phyloP scores from a whole-genome alignment of 2,113 vertebrate genomes.

The Sprattus sprattus region DNA sequence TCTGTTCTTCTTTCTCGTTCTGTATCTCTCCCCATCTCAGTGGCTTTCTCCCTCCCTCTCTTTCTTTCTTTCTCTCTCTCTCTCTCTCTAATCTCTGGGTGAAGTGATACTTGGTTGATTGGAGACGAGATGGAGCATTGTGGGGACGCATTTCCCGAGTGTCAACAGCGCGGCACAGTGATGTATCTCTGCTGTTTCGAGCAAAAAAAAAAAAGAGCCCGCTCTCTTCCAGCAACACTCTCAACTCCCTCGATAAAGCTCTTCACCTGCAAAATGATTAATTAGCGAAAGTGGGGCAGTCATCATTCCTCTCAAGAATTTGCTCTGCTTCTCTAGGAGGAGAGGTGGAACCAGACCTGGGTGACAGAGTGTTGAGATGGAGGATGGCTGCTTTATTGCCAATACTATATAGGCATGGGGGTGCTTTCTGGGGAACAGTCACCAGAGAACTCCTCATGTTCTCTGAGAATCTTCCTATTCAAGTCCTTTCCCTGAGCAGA shows the following conservation, averaged over 20 bases:
- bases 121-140: conserved; percentile 23
- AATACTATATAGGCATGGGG: not conserved
- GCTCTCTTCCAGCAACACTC: conserved; percentile 17
- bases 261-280: conserved; percentile 53
- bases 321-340: conserved; percentile 42
- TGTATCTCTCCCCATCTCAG: not conserved
- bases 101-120: conserved; percentile 22
- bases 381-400: not conserved
- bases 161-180: conserved; percentile 39
- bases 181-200: conserved; percentile 40
- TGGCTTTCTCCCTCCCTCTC: not conserved
- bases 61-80: not conserved
- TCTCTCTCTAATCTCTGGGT: not conserved
- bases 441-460: not conserved
- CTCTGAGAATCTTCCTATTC: not conserved
- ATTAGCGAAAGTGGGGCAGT: conserved; percentile 68
- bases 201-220: conserved; percentile 45
- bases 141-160: not conserved
- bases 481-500: not conserved
- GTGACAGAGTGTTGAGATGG: conserved; percentile 31
- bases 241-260: conserved; percentile 50
- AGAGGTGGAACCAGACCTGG: conserved; percentile 36
- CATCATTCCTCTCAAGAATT: conserved; percentile 43
- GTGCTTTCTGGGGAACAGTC: not conserved
- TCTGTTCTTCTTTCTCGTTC: not conserved